These are phyloP conservation scores for Phyllotreta cruciferae DNA, from an alignment of 2,888 invertebrate genomes.

Conservation along the genomic window DNA sequence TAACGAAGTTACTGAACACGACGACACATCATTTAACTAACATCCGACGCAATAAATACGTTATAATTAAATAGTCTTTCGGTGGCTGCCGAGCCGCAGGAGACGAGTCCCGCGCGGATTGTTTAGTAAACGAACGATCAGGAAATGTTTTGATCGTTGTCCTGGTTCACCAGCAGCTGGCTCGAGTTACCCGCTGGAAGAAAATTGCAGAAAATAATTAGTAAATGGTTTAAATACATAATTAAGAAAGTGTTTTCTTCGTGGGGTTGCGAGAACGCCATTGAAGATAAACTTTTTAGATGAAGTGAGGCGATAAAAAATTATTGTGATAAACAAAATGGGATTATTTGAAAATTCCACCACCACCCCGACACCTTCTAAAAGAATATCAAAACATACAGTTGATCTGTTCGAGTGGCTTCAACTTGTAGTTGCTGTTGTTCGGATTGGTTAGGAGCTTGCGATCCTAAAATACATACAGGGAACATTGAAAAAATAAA, in stretches of 20 bases:
- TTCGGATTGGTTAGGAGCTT: slow-evolving; percentile 29
- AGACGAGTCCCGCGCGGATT: background rate
- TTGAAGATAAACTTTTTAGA: too few species aligned
- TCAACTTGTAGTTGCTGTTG: slow-evolving; percentile 34
- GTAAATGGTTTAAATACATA: too few species aligned
- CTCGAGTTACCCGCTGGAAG: slow-evolving; percentile 45
- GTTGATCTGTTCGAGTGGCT: slow-evolving; percentile 28
- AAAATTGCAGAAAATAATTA: slow-evolving; percentile 33
- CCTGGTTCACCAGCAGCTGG: slow-evolving; percentile 44
- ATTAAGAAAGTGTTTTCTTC: too few species aligned
- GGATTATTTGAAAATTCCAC: slow-evolving; percentile 23
- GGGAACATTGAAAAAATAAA: background rate
- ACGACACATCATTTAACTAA: slow-evolving; percentile 4
- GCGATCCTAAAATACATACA: slow-evolving; percentile 30
- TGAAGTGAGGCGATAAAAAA: too few species aligned
- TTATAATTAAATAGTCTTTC: background rate
- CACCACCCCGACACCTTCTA: slow-evolving; percentile 23
- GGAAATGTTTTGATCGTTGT: slow-evolving; percentile 41
- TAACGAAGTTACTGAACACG: background rate
- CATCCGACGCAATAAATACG: slow-evolving; percentile 10
- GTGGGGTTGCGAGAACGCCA: too few species aligned
- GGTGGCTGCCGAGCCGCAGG: too few species aligned
- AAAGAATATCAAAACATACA: slow-evolving; percentile 31
- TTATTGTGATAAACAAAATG: background rate
- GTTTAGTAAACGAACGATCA: slow-evolving; percentile 41